phyloP scores from a whole-genome alignment of 1,140 invertebrate genomes.

The Drosophila sp. region DNA sequence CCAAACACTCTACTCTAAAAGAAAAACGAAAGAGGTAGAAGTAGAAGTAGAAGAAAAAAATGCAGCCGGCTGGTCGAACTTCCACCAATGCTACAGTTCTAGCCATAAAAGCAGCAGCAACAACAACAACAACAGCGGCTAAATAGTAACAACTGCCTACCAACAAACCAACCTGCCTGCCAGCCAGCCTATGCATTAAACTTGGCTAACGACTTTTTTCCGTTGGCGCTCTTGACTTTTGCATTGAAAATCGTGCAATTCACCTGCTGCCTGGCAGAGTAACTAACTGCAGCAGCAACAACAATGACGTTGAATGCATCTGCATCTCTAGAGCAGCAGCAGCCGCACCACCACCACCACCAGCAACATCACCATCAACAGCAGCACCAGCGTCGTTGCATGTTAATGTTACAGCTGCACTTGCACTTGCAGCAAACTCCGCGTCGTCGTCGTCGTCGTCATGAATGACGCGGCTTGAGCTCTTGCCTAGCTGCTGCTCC shows the following conservation, averaged over 20 bases:
- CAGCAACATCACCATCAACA: not conserved
- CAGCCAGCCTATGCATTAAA: slow-evolving; percentile 57
- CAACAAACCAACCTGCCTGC: not conserved
- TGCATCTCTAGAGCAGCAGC: slow-evolving; percentile 60
- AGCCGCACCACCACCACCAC: not conserved
- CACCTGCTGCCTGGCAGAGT: slow-evolving; percentile 68
- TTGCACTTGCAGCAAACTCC: slow-evolving; percentile 74
- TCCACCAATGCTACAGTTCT: slow-evolving; percentile 55
- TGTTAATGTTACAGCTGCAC: slow-evolving; percentile 80
- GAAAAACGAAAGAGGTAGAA: slow-evolving; percentile 6
- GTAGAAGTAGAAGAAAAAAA: slow-evolving; percentile 5
- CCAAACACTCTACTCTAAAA: slow-evolving; percentile 62
- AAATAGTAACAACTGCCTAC: slow-evolving; percentile 72
- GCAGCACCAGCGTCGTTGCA: slow-evolving; percentile 56
- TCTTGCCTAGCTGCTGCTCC: slow-evolving; percentile 34
- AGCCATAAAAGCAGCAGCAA: slow-evolving; percentile 36
- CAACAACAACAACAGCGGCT: slow-evolving; percentile 41
- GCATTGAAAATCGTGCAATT: slow-evolving; percentile 82
- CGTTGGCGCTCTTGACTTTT: slow-evolving; percentile 81
- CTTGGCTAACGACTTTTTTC: slow-evolving; percentile 81
- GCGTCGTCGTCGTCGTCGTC: slow-evolving; percentile 51
- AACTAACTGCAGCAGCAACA: slow-evolving; percentile 41
- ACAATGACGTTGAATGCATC: slow-evolving; percentile 74
- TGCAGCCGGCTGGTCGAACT: slow-evolving; percentile 68
- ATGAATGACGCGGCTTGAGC: slow-evolving; percentile 72